Base-by-base conservation (phyloP, 1,140 invertebrate genomes). In the Bombus sylvicola region DNA sequence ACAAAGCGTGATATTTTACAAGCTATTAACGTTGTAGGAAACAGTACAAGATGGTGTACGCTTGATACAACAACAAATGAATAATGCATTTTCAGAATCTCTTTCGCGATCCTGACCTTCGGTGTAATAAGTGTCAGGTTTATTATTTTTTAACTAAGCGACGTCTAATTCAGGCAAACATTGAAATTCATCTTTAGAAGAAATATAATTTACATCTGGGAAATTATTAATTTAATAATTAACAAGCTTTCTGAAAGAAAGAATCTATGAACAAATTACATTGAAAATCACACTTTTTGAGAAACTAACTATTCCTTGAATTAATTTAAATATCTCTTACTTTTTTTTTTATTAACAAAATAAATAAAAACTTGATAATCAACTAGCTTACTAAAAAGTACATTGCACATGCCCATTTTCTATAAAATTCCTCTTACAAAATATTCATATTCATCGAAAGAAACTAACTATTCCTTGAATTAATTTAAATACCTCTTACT, bases 61-160 rank as follows among this genome's bases (percentile, higher is more conserved):
- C 47, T 53, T 53, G 47, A 57, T 83, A 43, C 8, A 28, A 5
- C 8, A 25, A n/a, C 34, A 64, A 31, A 39, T 69, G 81, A 83
- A 69, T 78, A 83, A 77, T 77, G 74, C 64, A 57, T 57, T 57
- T 62, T 53, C 15, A 22, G 8, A 37, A 39, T 71, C 47, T 71
- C 12, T 5, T 71, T 31, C 5, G 4, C 5, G 47, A 81, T 83
- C 62, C 34, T 69, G 37, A 78, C 74, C 81, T 85, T 85, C 73
- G 9, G 0, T 22, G 18, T 4, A 9, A 69, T 18, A 12, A 41
- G 22, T 13, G 47, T 37, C 62, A 47, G 9, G 43, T 31, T 53
- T 31, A 31, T 53, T 53, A 53, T 74, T 43, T 43, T 47, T 43
- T 25, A 47, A 66, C 6, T n/a, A 13, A 34, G 1, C n/a, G 0